These are phyloP conservation scores for Ficedula albicollis DNA, from an alignment of 2,797 vertebrate species.

Conservation along the genomic window DNA sequence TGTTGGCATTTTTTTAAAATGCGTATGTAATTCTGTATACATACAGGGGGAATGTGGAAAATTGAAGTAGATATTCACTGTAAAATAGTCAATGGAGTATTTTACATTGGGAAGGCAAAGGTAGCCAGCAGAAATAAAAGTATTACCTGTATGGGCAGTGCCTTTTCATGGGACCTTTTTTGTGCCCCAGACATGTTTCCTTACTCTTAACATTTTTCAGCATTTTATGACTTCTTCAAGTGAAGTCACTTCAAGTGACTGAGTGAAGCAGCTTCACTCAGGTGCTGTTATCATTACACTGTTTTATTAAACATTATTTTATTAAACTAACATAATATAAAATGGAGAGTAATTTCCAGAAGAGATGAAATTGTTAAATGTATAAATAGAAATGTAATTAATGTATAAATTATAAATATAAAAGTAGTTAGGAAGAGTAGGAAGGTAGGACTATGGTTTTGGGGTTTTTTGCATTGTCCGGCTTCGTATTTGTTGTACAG, in stretches of 20 bases:
- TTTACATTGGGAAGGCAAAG: not conserved
- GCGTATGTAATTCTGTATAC: rapidly evolving
- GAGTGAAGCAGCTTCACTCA: not conserved
- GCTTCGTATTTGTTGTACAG: not conserved
- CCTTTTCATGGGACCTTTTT: not conserved
- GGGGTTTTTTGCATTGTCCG: not conserved
- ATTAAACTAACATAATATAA: not conserved
- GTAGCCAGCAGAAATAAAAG: not conserved
- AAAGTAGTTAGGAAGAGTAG: not conserved
- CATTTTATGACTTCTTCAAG: not conserved
- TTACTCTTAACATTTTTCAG: not conserved
- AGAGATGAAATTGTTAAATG: not conserved
- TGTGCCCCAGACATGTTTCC: not conserved
- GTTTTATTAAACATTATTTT: not conserved
- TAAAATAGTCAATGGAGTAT: not conserved
- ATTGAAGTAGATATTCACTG: not conserved
- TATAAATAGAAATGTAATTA: not conserved
- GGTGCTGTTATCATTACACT: not conserved
- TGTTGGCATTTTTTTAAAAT: rapidly evolving
- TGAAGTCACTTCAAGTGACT: too few relatives aligned
- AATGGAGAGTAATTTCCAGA: not conserved
- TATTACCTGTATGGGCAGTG: not conserved
- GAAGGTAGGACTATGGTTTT: not conserved
- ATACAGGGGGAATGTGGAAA: not conserved
- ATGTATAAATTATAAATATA: not conserved